Percentiles rank a stretch among this genome's conserved stretches.
phyloP scores from a whole-genome alignment of 2,888 invertebrate genomes.

The Molanna angustata region DNA sequence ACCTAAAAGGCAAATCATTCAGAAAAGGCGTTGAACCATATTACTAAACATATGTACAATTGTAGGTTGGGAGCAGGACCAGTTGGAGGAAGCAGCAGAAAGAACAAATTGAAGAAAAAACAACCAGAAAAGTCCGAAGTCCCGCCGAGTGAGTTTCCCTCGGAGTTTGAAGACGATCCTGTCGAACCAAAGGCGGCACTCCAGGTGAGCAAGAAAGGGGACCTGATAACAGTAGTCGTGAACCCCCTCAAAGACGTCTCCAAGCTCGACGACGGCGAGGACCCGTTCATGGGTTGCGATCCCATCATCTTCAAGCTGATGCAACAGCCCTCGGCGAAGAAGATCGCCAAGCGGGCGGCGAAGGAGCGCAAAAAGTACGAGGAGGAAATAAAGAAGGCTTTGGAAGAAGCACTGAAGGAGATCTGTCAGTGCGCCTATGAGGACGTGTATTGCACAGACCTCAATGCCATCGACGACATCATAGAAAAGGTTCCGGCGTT shows the following conservation, averaged over 20 bases:
- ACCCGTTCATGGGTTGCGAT: slow-evolving; percentile 66
- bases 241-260: slow-evolving; percentile 63
- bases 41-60: too few species aligned
- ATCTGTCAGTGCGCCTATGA: slow-evolving; percentile 54
- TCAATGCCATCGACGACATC: slow-evolving; percentile 48
- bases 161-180: slow-evolving; percentile 48
- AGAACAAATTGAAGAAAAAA: too few species aligned
- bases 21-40: too few species aligned
- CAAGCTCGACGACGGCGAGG: slow-evolving; percentile 56
- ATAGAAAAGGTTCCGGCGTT: slow-evolving; percentile 50
- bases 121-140: slow-evolving; percentile 39
- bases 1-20: too few species aligned
- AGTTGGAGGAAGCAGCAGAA: too few species aligned
- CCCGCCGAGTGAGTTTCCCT: slow-evolving; percentile 28
- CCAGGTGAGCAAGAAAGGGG: slow-evolving; percentile 63
- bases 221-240: slow-evolving; percentile 59
- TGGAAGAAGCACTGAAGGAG: slow-evolving; percentile 50
- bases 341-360: slow-evolving; percentile 53
- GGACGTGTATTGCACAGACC: slow-evolving; percentile 51
- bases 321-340: slow-evolving; percentile 58
- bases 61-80: too few species aligned
- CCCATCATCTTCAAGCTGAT: slow-evolving; percentile 66
- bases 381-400: slow-evolving; percentile 49
- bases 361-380: slow-evolving; percentile 56
- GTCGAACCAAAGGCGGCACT: slow-evolving; percentile 62